These are phyloP conservation scores for Electrona antarctica DNA, from an alignment of 2,113 vertebrate genomes.

Conservation along the genomic window DNA sequence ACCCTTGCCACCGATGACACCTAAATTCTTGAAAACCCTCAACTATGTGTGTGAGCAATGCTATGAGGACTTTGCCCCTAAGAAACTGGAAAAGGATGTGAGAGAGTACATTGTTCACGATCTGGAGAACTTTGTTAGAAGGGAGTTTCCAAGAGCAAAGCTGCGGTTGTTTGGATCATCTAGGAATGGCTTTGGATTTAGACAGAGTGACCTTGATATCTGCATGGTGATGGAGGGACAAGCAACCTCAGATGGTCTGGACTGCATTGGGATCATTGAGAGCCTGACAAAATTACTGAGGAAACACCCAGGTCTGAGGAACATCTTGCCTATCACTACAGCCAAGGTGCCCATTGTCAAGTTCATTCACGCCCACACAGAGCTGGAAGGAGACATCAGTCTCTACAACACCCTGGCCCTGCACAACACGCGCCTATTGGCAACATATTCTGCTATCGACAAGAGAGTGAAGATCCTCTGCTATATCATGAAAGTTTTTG, in stretches of 20 bases:
- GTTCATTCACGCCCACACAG: conserved; percentile 89
- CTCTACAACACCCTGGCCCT: conserved; percentile 95
- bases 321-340: conserved; percentile 93
- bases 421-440: conserved; percentile 90
- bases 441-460: conserved; percentile 89
- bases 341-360: conserved; percentile 97
- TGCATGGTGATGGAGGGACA: conserved; percentile 92
- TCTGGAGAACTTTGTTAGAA: conserved; percentile 86
- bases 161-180: conserved; percentile 93
- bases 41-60: conserved; percentile 91
- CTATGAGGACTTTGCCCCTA: conserved; percentile 88
- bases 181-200: conserved; percentile 96
- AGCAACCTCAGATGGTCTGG: conserved; percentile 85
- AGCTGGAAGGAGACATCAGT: conserved; percentile 95
- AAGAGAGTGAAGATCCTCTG: conserved; percentile 90
- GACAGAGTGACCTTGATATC: conserved; percentile 93
- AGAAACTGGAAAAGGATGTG: conserved; percentile 81
- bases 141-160: conserved; percentile 87
- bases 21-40: conserved; percentile 83
- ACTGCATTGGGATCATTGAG: conserved; percentile 90
- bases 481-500: conserved; percentile 96
- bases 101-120: conserved; percentile 89
- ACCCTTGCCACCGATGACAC: conserved; percentile 83
- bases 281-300: conserved; percentile 86
- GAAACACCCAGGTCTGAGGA: conserved; percentile 89